A percentile compares a stretch with the other conserved stretches of the same genome.
These are phyloP conservation scores for Glyptemys insculpta DNA, from an alignment of 2,797 vertebrate species.

Conservation along the genomic window DNA sequence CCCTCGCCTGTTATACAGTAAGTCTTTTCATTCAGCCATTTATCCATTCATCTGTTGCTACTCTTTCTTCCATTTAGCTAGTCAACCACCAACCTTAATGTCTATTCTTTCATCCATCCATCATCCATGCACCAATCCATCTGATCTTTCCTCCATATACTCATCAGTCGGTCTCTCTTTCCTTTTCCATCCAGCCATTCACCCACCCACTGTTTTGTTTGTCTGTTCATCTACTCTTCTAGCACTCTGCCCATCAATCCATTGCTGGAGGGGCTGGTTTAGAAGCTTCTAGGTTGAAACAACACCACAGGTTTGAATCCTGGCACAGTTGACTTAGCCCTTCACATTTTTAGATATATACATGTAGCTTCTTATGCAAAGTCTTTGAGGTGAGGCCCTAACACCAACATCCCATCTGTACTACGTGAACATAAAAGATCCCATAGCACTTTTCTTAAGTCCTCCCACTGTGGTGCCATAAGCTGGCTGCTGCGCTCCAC, in stretches of 20 bases:
- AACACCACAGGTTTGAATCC: rapidly evolving
- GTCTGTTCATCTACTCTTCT: neutral
- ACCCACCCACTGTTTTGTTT: neutral
- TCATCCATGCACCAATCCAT: neutral
- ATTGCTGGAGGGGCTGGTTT: neutral
- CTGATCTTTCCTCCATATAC: rapidly evolving
- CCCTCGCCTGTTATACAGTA: neutral
- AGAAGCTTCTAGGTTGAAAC: neutral
- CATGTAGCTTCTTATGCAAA: neutral
- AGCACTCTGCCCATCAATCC: neutral
- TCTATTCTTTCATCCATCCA: neutral
- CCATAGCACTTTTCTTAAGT: neutral
- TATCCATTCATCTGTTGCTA: neutral
- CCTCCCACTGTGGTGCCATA: neutral
- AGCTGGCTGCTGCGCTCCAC: neutral
- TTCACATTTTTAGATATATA: neutral
- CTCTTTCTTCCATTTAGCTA: neutral
- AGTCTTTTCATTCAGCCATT: neutral
- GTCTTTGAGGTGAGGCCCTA: neutral
- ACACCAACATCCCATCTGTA: neutral
- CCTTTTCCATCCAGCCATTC: neutral
- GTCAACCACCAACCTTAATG: neutral
- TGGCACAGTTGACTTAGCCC: neutral
- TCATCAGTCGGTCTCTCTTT: neutral
- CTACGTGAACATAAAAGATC: neutral